These are phyloP conservation scores for Anas bahamensis DNA, from an alignment of 2,797 vertebrate genomes.

Conservation along the genomic window DNA sequence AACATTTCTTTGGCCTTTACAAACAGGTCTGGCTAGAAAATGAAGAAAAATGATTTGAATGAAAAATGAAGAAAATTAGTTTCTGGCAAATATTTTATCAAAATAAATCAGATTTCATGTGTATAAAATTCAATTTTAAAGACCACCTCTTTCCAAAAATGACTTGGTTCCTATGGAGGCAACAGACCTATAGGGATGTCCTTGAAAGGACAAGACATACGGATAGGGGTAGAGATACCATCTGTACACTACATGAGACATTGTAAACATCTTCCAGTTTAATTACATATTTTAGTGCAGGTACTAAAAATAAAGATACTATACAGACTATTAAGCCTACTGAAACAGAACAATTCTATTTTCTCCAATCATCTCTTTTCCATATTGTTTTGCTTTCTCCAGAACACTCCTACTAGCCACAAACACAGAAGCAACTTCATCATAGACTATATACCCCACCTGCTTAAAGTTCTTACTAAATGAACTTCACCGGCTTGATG, in stretches of 20 bases:
- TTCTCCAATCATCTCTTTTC: background rate
- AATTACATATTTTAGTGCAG: background rate
- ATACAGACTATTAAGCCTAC: background rate
- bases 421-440: background rate
- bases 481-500: background rate
- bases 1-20: conserved; percentile 48
- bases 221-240: conserved; percentile 37
- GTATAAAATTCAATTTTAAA: conserved; percentile 70
- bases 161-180: conserved; percentile 25
- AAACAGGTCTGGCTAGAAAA: conserved; percentile 34
- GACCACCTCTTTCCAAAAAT: conserved; percentile 48
- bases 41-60: conserved; percentile 17
- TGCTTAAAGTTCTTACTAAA: background rate
- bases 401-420: background rate
- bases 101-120: too few species aligned
- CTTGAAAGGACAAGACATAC: conserved; percentile 40
- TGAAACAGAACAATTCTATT: background rate
- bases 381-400: background rate
- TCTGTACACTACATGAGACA: conserved; percentile 28
- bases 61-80: conserved; percentile 42
- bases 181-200: conserved; percentile 13
- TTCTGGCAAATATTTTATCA: conserved; percentile 36
- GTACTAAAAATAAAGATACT: background rate
- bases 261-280: conserved; percentile 6
- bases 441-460: background rate